These are phyloP conservation scores for Protula sp. DNA, from an alignment of 2,888 invertebrate species.

Conservation along the genomic window DNA sequence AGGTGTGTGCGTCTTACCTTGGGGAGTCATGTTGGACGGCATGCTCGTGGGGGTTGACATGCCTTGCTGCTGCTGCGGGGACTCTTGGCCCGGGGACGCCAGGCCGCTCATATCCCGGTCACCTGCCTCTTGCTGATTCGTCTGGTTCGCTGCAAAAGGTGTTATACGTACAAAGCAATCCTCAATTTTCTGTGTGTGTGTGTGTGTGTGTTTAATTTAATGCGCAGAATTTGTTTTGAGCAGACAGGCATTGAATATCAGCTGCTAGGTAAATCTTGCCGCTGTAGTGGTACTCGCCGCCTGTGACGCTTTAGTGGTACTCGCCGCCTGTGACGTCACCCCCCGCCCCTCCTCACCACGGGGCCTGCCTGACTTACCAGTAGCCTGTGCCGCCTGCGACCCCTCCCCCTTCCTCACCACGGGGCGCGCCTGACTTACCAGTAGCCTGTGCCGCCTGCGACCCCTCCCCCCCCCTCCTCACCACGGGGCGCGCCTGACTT, in stretches of 20 bases:
- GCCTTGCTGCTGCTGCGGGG: no score
- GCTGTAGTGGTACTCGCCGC: conserved; percentile 37
- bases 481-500: background rate
- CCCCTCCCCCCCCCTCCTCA: background rate
- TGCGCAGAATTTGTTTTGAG: no score
- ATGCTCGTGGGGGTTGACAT: no score
- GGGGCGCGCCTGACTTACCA: no score
- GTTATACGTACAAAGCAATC: background rate
- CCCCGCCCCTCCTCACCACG: background rate
- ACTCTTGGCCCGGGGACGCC: conserved; percentile 26
- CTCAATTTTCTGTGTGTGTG: no score
- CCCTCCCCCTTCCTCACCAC: no score
- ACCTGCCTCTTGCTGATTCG: conserved; percentile 20
- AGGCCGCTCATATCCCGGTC: conserved; percentile 17
- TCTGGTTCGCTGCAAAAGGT: background rate
- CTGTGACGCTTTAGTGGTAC: conserved; percentile 19
- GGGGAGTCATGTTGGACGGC: no score
- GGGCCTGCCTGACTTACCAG: background rate
- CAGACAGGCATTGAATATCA: no score
- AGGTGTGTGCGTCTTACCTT: no score
- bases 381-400: background rate
- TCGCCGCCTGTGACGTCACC: background rate
- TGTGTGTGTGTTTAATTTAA: no score
- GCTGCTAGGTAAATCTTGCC: no score
- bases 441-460: background rate